phyloP scores from a whole-genome alignment of 2,888 invertebrate genomes.

The Cremastinae sp. region DNA sequence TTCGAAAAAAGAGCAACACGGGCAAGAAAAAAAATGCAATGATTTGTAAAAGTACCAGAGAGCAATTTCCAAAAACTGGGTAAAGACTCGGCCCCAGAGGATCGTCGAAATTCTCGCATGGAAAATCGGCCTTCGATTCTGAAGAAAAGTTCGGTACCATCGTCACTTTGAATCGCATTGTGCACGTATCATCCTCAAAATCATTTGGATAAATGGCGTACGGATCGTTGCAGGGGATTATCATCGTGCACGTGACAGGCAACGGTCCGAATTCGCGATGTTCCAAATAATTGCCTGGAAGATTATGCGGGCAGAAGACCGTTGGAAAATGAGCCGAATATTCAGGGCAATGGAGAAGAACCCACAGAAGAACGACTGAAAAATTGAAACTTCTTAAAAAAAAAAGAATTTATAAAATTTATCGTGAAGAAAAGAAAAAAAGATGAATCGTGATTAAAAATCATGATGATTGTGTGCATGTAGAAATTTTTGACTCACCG shows the following conservation, averaged over 20 bases:
- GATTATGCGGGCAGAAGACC: slow-evolving; percentile 46
- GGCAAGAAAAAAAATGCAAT: background rate
- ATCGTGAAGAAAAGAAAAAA: slow-evolving; percentile 6
- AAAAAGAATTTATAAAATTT: background rate
- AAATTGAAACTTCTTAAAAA: background rate
- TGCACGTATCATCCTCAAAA: slow-evolving; percentile 30
- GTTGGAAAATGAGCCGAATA: slow-evolving; percentile 43
- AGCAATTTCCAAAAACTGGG: slow-evolving; percentile 60
- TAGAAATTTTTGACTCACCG: slow-evolving; percentile 41
- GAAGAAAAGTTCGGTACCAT: slow-evolving; percentile 28
- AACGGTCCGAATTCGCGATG: slow-evolving; percentile 21
- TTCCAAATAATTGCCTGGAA: slow-evolving; percentile 18
- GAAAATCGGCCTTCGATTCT: slow-evolving; percentile 21
- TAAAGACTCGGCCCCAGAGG: slow-evolving; percentile 47
- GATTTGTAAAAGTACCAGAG: slow-evolving; percentile 58
- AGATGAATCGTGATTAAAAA: background rate
- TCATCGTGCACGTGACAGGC: slow-evolving; percentile 45
- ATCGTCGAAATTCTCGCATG: slow-evolving; percentile 40
- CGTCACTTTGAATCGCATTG: slow-evolving; percentile 50
- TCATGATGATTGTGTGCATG: too few relatives aligned
- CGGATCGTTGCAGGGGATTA: slow-evolving; percentile 39
- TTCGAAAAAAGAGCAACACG: too few relatives aligned
- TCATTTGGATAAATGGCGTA: slow-evolving; percentile 5
- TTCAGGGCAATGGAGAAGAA: slow-evolving; percentile 15
- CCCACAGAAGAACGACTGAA: slow-evolving; percentile 36